A percentile compares a stretch with the other conserved stretches of the same genome.
Conservation (phyloP, 2,797 vertebrate genomes). For the Spea hammondii region DNA sequence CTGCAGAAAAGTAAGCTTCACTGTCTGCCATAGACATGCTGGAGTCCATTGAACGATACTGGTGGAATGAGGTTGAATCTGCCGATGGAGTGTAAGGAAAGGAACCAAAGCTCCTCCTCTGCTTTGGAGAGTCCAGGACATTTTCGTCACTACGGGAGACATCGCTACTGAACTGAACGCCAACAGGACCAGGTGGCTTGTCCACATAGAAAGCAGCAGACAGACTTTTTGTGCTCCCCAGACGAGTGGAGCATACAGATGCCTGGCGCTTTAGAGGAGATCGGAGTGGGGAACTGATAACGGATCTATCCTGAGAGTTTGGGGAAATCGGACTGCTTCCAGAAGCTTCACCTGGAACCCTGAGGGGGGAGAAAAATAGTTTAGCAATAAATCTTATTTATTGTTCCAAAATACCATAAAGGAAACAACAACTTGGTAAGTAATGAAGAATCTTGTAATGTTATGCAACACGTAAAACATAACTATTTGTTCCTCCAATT, state of each 20-base stretch:
- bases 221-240: slow-evolving; percentile 95
- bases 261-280: slow-evolving; percentile 89
- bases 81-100: slow-evolving; percentile 95
- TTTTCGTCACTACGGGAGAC: slow-evolving; percentile 95
- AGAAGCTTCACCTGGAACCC: slow-evolving; percentile 71
- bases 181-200: slow-evolving; percentile 78
- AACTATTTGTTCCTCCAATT: no score
- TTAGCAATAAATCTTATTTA: neutral
- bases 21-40: slow-evolving; percentile 97
- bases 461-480: no score
- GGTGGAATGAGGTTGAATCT: slow-evolving; percentile 94
- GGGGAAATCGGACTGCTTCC: slow-evolving; percentile 81
- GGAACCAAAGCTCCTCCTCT: slow-evolving; percentile 93
- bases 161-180: slow-evolving; percentile 92
- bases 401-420: neutral
- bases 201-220: slow-evolving; percentile 90
- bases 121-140: slow-evolving; percentile 90
- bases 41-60: slow-evolving; percentile 94
- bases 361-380: slow-evolving; percentile 51
- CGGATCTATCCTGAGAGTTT: slow-evolving; percentile 75
- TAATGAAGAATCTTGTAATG: no score
- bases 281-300: slow-evolving; percentile 84
- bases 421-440: neutral
- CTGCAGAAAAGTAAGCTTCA: slow-evolving; percentile 95
- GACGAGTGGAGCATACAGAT: slow-evolving; percentile 85